phyloP scores from a whole-genome alignment of 2,113 vertebrate genomes.

The Cynopterus brachyotis region DNA sequence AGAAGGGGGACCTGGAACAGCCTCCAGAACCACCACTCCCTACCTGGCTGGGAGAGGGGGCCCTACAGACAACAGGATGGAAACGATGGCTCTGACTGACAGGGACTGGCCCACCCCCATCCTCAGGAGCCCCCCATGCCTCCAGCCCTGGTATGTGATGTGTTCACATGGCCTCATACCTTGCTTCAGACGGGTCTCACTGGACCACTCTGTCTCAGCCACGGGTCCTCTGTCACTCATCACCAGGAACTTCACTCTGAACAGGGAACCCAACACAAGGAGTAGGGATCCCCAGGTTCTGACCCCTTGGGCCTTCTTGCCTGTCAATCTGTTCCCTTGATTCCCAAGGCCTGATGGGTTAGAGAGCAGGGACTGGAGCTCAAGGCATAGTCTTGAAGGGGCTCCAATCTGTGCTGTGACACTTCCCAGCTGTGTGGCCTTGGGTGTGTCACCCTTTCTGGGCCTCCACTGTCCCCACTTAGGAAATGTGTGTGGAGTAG shows the following conservation, averaged over 20 bases:
- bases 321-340: background rate
- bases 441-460: background rate
- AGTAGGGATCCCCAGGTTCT: background rate
- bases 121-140: background rate
- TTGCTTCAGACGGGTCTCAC: background rate
- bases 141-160: background rate
- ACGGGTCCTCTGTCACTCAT: background rate
- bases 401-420: background rate
- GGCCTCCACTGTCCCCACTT: background rate
- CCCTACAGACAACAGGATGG: background rate
- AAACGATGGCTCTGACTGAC: accelerated
- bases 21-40: background rate
- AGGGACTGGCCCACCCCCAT: background rate
- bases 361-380: no score
- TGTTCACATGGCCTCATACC: constrained; percentile 34
- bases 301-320: background rate
- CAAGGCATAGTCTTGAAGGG: background rate
- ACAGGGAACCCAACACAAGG: background rate
- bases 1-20: background rate
- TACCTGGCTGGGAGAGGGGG: background rate
- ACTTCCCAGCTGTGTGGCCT: background rate
- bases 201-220: constrained; percentile 62
- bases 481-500: background rate
- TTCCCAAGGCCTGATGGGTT: background rate
- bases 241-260: constrained; percentile 83